phyloP scores from a whole-genome alignment of 1,140 invertebrate species.

The Zaprionus lachaisei region DNA sequence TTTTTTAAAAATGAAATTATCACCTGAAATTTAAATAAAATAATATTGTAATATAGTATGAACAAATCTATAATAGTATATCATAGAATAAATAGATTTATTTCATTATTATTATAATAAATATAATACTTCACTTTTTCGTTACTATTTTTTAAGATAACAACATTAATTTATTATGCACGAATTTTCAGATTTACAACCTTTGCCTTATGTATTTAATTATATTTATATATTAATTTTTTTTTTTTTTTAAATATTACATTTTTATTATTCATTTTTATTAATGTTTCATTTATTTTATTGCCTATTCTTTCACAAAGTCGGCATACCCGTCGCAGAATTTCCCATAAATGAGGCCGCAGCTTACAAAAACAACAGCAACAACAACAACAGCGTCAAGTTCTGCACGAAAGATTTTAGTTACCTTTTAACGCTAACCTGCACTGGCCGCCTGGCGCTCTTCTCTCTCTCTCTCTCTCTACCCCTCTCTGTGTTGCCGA shows the following conservation, averaged over 20 bases:
- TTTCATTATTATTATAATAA: too few relatives aligned
- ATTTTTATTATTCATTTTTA: neutral
- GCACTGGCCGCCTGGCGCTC: conserved; percentile 20
- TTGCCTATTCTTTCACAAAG: neutral
- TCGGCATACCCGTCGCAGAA: conserved; percentile 4
- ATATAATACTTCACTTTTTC: too few relatives aligned
- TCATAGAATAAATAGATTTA: too few relatives aligned
- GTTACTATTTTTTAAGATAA: too few relatives aligned
- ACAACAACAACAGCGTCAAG: conserved; percentile 39
- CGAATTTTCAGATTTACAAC: too few relatives aligned
- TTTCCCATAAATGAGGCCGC: conserved; percentile 26
- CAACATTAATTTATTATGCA: too few relatives aligned
- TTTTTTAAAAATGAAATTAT: too few relatives aligned
- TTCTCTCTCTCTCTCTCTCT: neutral
- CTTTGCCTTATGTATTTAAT: too few relatives aligned
- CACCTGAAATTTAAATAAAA: too few relatives aligned
- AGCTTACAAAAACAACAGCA: neutral
- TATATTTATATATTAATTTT: too few relatives aligned
- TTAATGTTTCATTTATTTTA: neutral
- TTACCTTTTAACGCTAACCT: conserved; percentile 58
- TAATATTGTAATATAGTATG: too few relatives aligned
- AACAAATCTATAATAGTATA: too few relatives aligned
- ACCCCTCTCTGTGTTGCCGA: neutral
- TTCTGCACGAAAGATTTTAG: conserved; percentile 82
- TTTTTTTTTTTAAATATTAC: neutral